Evolutionary conservation across 1,140 invertebrate genomes (phyloP).

Genomic region (Penaeus chinensis): DNA sequence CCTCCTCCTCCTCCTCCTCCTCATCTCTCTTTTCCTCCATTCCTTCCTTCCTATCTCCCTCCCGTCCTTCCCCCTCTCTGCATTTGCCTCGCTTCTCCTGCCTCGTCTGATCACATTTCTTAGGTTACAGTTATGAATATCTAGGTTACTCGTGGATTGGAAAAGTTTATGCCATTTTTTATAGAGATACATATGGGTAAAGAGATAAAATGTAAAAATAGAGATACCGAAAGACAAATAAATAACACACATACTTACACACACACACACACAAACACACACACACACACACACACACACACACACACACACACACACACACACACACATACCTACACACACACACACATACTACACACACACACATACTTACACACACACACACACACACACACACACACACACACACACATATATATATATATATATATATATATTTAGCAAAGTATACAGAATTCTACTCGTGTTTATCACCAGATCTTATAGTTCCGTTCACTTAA

Average conservation of each 20-base stretch:
- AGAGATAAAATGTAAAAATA: background rate
- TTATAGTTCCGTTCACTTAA: too few relatives aligned
- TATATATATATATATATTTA: background rate
- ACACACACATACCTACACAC: background rate
- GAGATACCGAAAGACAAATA: background rate
- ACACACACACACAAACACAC: background rate
- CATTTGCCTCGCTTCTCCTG: too few relatives aligned
- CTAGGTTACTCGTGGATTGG: too few relatives aligned
- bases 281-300: background rate
- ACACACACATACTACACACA: background rate
- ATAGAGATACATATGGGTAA: too few relatives aligned
- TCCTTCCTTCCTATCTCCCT: too few relatives aligned
- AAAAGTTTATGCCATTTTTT: too few relatives aligned
- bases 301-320: background rate
- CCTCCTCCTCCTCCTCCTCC: background rate
- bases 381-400: constrained; percentile 8
- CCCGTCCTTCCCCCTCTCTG: too few relatives aligned
- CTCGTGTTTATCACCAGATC: too few relatives aligned
- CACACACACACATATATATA: background rate
- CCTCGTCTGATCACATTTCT: too few relatives aligned
- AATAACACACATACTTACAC: background rate
- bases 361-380: background rate
- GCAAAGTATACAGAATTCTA: too few relatives aligned
- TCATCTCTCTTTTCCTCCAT: too few relatives aligned
- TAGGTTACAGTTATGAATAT: too few relatives aligned